Base-by-base conservation (phyloP, 2,113 vertebrate species). In the Aphyosemion australe region DNA sequence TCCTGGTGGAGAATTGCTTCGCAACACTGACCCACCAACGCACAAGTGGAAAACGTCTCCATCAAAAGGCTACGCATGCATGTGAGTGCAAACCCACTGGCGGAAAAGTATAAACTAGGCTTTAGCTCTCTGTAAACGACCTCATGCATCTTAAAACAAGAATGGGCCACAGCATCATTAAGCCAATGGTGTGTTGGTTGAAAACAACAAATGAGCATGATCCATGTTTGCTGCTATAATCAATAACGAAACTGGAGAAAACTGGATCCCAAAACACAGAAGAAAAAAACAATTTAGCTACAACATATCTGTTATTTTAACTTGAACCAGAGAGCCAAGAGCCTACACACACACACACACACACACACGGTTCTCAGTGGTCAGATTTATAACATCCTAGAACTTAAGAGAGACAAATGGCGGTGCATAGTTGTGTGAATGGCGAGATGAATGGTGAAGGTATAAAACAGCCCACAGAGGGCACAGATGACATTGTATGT, bases 351-450 rank as follows among this genome's bases (percentile, higher is more conserved):
- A n/a, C 16, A 31, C 12, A 16, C 20, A 13, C 31, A 48, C 47
- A 59, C 37, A 61, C 56, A 47, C 51, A 46, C 53, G 18, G 51
- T 8, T 50, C 69, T 48, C 50, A 56, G 61, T 50, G 57, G 60
- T 67, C 69, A 78, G 84, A 90, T 90, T 84, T 87, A 90, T 76
- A 61, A 66, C 78, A 64, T 76, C 65, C 71, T 85, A 69, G 79
- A 77, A 69, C 63, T 57, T 82, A 70, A 80, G 80, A 75, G 46
- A 83, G 84, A 85, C 76, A 64, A 82, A 88, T 85, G 76, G 63
- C 20, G 11, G 76, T 60, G 79, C 85, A 85, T 88, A 82, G 76
- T 82, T 84, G 67, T 74, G 79, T 82, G 85, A 89, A 73, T 56
- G 71, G 75, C 55, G 61, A 75, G 78, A 84, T 72, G 61, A 68